Conservation (phyloP, 2,113 vertebrate genomes). For the Coregonus clupeaformis region DNA sequence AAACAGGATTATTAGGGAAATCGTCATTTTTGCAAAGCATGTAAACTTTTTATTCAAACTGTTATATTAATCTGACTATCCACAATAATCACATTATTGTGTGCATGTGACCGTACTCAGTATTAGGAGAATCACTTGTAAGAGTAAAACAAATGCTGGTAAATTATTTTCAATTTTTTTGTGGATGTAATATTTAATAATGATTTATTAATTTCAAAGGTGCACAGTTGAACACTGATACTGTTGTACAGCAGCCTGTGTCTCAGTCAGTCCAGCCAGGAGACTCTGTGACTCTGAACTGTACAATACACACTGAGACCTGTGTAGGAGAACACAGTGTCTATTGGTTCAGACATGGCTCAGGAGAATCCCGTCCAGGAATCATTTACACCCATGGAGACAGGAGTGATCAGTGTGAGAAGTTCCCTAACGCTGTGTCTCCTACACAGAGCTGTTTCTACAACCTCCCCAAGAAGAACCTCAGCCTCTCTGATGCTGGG, state of each 20-base stretch:
- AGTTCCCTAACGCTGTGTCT: background rate
- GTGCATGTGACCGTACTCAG: too few species aligned
- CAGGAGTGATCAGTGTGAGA: background rate
- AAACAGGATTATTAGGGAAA: too few species aligned
- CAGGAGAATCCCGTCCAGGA: slow-evolving; percentile 2
- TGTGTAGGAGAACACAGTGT: background rate
- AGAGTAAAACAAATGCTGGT: too few species aligned
- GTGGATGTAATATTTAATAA: too few species aligned
- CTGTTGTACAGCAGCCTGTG: background rate
- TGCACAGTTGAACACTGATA: background rate
- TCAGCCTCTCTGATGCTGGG: slow-evolving; percentile 1
- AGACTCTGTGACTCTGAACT: slow-evolving; percentile 9
- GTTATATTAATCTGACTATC: too few species aligned
- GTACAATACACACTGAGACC: slow-evolving; percentile 1
- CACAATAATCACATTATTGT: too few species aligned
- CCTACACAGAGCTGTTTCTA: slow-evolving; percentile 7
- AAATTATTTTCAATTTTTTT: too few species aligned
- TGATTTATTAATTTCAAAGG: slow-evolving; percentile 2
- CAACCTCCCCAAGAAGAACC: background rate
- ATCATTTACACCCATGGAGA: slow-evolving; percentile 2
- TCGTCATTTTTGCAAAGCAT: too few species aligned
- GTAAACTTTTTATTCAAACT: too few species aligned
- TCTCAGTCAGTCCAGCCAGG: background rate
- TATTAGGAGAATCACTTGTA: too few species aligned
- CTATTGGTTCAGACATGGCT: background rate